Evolutionary conservation across 2,113 vertebrate genomes (phyloP), one percentile per base, ranked within the genome.

Genomic region (Periophthalmodon schlosseri): DNA sequence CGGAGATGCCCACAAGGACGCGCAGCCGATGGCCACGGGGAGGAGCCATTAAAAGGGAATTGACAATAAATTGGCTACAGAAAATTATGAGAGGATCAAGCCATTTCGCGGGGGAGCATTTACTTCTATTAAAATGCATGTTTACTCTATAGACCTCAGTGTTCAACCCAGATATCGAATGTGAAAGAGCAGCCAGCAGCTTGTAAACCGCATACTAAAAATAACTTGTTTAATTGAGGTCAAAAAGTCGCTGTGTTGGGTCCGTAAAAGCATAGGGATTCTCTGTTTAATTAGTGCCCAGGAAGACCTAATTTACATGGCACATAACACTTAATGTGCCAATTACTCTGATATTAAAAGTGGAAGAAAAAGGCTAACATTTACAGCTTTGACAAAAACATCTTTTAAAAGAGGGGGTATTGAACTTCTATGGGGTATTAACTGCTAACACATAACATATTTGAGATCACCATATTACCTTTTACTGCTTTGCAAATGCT

Each of bases 191-290:
- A 77, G 72, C 80, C 34, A 46, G 81, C 80, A 79, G 66, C 77
- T 73, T 84, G 69, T 70, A 76, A 75, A 72, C 77, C 18, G 52
- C 70, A 83, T 68, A 73, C 93, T 94, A 92, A 93, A 95, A 94
- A 95, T 94, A 94, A 88, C 84, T 80, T 56, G 56, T 87, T 86
- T 94, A 95, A 95, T 94, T 94, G 93, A 93, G 93, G 91, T 94
- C 90, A 87, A 83, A 84, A 81, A 91, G 91, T 88, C 78, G 36
- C 34, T 65, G 81, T 84, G 87, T 82, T 85, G 87, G 87, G 91
- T 92, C 90, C 80, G 79, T 85, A 81, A 91, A 92, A 92, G 91
- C 88, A 81, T 86, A 46, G 87, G 69, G 89, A 91, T 91, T 87
- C 83, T 91, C 86, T 89, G 85, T 87, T 94, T 94, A 94, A 94